phyloP scores from a whole-genome alignment of 1,140 invertebrate genomes.

The Latrodectus geometricus region DNA sequence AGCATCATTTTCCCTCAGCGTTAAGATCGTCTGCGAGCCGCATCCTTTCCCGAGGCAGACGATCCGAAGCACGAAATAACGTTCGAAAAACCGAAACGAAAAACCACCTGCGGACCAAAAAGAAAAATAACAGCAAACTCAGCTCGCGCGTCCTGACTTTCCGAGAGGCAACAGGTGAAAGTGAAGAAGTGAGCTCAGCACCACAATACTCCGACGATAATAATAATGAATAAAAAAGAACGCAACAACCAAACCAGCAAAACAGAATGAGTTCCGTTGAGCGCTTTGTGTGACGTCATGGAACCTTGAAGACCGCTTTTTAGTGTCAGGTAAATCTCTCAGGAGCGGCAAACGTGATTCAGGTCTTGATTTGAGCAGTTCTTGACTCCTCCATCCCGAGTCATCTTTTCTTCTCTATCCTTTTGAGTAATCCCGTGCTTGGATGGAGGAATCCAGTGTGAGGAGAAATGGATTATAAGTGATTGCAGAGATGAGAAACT shows the following conservation, averaged over 20 bases:
- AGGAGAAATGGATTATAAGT: slow-evolving; percentile 34
- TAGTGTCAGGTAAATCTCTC: slow-evolving; percentile 57
- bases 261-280: slow-evolving; percentile 46
- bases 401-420: slow-evolving; percentile 3
- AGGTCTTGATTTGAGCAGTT: slow-evolving; percentile 39
- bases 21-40: not conserved
- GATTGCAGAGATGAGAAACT: slow-evolving; percentile 5
- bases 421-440: slow-evolving; percentile 14
- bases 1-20: not conserved
- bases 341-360: slow-evolving; percentile 32
- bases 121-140: not conserved
- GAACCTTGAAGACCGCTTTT: slow-evolving; percentile 58
- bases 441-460: slow-evolving; percentile 28
- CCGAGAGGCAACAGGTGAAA: slow-evolving; percentile 50
- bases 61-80: not conserved
- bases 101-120: not conserved
- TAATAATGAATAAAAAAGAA: slow-evolving; percentile 15
- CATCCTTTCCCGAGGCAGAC: not conserved
- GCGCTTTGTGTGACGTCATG: slow-evolving; percentile 50
- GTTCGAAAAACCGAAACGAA: not conserved
- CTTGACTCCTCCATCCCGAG: slow-evolving; percentile 8
- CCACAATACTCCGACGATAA: slow-evolving; percentile 33
- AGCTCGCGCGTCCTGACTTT: slow-evolving; percentile 23
- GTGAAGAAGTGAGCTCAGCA: slow-evolving; percentile 34
- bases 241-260: not conserved